Evolutionary conservation across 2,888 invertebrate genomes (phyloP), one percentile per base, ranked within the genome.

Genomic region (Galerucella calmariensis): DNA sequence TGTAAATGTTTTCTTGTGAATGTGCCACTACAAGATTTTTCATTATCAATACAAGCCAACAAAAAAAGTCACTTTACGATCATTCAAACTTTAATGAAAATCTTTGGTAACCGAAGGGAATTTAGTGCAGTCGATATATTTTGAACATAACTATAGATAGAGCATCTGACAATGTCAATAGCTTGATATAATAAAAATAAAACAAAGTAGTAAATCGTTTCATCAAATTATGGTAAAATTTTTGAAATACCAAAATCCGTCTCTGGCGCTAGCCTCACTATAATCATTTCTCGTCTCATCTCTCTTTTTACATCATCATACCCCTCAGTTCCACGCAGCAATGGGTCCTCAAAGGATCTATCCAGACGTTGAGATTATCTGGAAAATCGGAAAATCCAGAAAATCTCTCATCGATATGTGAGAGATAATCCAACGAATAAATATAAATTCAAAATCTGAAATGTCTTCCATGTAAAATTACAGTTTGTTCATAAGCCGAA

Each of bases 381-480:
- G 56, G 69, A 24, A 69, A 66, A 62, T 72, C 71, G 53, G 35
- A 27, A 61, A 74, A 77, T 75, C 72, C 74, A 63, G 51, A 68
- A 71, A 69, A 73, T 46, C 74, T 44, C 69, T 56, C 69, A 69
- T 73, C 62, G 75, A 75, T 67, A 78, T 78, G 78, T 76, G 78
- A 78, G 70, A 62, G 69, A 69, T 77, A 75, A 77, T 72, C 70
- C 68, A 41, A 62, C 70, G 70, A 68, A 71, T 65, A 72, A 68
- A 73, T 67, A 67, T 73, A 61, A 70, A 74, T 67, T 80, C 81
- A 88, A 88, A 89, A 89, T 88, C 89, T 86, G 35, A 86, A 86
- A 88, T 86, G 89, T 89, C 89, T 90, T 89, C 89, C 89, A 88
- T 63, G 59, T 53, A 67, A 74, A 73, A 73, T 69, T 63, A 66